Conservation (phyloP, 2,113 vertebrate genomes). For the Gymnogyps californianus region DNA sequence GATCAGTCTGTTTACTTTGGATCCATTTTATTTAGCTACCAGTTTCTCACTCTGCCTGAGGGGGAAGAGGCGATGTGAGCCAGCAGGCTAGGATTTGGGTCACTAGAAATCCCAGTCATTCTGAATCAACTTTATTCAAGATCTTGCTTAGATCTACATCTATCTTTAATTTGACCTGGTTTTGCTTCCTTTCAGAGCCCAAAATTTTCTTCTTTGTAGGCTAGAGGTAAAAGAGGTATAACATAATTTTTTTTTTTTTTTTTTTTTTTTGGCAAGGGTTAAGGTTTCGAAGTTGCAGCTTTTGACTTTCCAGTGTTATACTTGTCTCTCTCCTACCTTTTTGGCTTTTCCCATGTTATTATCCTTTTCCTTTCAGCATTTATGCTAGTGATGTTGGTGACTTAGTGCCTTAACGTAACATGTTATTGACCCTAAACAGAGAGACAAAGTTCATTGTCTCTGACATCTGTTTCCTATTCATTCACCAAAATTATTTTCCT, state of each 20-base stretch:
- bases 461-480: not conserved
- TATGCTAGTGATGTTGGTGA: not conserved
- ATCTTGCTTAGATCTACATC: not conserved
- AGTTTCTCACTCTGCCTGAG: not conserved
- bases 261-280: not conserved
- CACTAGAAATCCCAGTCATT: not conserved
- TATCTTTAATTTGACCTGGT: not conserved
- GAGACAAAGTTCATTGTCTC: not conserved
- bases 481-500: not conserved
- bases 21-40: not conserved
- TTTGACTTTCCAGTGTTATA: not conserved
- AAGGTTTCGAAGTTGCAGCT: not conserved
- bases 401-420: not conserved
- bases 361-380: not conserved
- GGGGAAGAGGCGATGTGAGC: not conserved
- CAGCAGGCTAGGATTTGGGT: not conserved
- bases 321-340: accelerated
- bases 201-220: not conserved
- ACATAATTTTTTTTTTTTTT: not conserved
- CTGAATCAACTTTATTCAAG: not conserved
- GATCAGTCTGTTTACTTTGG: not conserved
- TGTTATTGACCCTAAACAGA: not conserved
- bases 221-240: not conserved
- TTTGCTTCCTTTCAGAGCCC: not conserved
- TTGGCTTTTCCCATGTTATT: not conserved